Evolutionary conservation across 2,113 vertebrate species (phyloP).

Genomic region (Aleadryas rufinucha): DNA sequence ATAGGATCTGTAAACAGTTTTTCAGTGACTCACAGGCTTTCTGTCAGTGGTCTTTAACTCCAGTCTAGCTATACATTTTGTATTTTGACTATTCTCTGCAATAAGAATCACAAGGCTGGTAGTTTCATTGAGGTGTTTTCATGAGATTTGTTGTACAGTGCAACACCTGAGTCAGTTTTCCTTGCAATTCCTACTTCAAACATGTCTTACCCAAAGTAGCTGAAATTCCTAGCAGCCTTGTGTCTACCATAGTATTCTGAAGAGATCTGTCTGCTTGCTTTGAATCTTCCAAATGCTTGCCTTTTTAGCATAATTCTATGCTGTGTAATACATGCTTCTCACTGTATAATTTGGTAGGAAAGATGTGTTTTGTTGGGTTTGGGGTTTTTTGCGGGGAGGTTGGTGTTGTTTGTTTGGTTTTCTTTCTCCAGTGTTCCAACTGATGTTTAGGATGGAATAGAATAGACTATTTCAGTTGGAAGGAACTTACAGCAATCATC

Average conservation of each 20-base stretch:
- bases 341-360: neutral
- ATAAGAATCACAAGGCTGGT: neutral
- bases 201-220: neutral
- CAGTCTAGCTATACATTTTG: neutral
- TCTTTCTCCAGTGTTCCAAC: neutral
- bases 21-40: neutral
- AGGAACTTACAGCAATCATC: neutral
- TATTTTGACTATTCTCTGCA: neutral
- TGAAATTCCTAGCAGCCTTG: neutral
- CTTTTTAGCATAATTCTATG: neutral
- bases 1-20: neutral
- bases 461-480: neutral
- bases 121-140: neutral
- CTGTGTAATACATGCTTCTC: neutral
- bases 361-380: neutral
- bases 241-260: neutral
- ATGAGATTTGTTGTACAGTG: neutral
- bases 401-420: neutral
- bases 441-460: neutral
- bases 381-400: neutral
- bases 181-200: neutral
- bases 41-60: neutral
- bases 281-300: neutral
- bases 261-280: neutral
- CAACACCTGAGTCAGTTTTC: neutral